Conservation (phyloP, 2,888 invertebrate species). For the Escarpia spicata region DNA sequence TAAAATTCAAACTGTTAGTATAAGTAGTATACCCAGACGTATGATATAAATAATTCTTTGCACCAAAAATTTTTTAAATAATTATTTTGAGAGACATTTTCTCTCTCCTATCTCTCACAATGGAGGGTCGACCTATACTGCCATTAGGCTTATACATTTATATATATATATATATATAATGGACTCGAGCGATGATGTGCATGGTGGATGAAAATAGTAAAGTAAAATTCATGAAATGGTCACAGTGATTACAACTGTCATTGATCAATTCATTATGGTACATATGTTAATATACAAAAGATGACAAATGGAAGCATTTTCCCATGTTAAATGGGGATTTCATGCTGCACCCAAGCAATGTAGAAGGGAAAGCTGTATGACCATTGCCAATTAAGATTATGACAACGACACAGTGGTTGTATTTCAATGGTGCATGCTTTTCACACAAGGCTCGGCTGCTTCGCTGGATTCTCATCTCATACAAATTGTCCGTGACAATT, state of each 20-base stretch:
- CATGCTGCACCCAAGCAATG: background rate
- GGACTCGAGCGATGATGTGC: no score
- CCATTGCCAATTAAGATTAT: background rate
- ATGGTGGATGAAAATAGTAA: no score
- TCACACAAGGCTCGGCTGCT: background rate
- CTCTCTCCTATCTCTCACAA: no score
- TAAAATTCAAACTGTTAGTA: no score
- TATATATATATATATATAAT: no score
- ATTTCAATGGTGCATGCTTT: background rate
- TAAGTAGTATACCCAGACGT: no score
- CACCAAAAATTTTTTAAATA: no score
- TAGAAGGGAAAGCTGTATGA: background rate
- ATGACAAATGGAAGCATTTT: conserved; percentile 13
- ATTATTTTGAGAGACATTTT: no score
- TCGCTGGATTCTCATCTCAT: background rate
- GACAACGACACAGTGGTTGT: background rate
- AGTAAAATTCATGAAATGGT: background rate
- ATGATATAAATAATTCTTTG: no score
- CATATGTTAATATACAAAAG: background rate
- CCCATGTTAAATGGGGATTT: background rate
- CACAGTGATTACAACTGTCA: background rate
- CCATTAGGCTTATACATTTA: no score
- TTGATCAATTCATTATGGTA: background rate
- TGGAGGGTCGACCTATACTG: no score
- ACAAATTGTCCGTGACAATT: background rate